A percentile compares a stretch with the other conserved stretches of the same genome.
Conservation (phyloP, 37 sponge, comb jelly and placozoan species). For the Bolinopsis microptera region DNA sequence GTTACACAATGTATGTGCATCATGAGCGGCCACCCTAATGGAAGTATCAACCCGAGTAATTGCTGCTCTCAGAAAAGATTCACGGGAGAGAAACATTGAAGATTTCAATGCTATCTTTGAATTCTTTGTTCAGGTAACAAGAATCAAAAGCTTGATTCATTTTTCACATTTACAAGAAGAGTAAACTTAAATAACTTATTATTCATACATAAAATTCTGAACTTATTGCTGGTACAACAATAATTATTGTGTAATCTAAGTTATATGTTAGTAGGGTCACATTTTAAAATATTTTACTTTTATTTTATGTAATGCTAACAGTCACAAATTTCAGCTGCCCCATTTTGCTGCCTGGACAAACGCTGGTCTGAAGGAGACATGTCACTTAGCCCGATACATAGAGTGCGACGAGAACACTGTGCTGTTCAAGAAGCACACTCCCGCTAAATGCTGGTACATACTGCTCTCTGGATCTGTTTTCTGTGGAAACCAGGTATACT, state of each 20-base stretch:
- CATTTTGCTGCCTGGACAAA: constrained; percentile 62
- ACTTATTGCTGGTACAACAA: no score
- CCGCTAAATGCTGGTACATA: constrained; percentile 60
- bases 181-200: no score
- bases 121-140: constrained; percentile 56
- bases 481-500: constrained; percentile 45
- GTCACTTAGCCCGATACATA: constrained; percentile 39
- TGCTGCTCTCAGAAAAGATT: constrained; percentile 2
- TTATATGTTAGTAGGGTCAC: no score
- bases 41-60: constrained; percentile 32
- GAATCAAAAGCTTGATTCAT: no score
- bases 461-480: constrained; percentile 49
- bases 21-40: constrained; percentile 16
- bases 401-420: constrained; percentile 59
- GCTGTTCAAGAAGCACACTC: constrained; percentile 44
- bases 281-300: no score
- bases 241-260: no score
- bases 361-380: constrained; percentile 21
- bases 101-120: constrained; percentile 62
- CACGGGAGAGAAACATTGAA: constrained; percentile 49
- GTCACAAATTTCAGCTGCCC: neutral
- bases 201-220: no score
- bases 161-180: no score
- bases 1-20: neutral
- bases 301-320: no score